Evolutionary conservation across 2,888 invertebrate genomes (phyloP), one percentile per base, ranked within the genome.

Genomic region (Drosophila pseudotalamancana): DNA sequence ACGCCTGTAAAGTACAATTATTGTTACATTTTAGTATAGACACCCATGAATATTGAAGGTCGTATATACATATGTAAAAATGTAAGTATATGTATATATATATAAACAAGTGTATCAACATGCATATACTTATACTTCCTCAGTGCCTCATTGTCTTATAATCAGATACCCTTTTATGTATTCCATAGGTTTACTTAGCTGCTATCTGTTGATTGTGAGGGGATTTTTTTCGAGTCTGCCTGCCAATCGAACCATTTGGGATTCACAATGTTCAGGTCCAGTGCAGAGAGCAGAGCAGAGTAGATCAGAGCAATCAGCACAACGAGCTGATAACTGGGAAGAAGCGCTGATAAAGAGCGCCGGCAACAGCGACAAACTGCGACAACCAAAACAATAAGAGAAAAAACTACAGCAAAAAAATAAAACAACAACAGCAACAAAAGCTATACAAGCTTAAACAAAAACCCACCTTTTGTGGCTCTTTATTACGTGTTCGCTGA

Each of bases 201-300:
- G 39, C 14, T 42, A 37, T 34, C 43, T 31, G 31, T 31, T 23
- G 9, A 12, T 16, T 29, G 43, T 3, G 18, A 6, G 72, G 72
- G 68, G 64, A 71, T 4, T 21, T 65, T 71, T 55, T 37, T n/a
- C n/a, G 3, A 21, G 9, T 8, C 11, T 16, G 21, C 8, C 23
- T 21, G n/a, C 11, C 5, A n/a, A 4, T 37, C 12, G 3, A 35
- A 6, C 6, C 18, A 14, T 19, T 11, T 11, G 68, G 68, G 72
- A 68, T 32, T 64, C 72, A 71, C 72, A 35, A 5, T 8, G 14
- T 49, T 16, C 48, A 54, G 12, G 11, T 45, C 31, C 29, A 55
- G 32, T 25, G 6, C 29, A n/a, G n/a, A n/a, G n/a, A n/a, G n/a
- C n/a, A n/a, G n/a, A n/a, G 14, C 3, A 21, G 6, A 29, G 14